phyloP scores from a whole-genome alignment of 2,113 vertebrate genomes.

The Eulacestoma nigropectus region DNA sequence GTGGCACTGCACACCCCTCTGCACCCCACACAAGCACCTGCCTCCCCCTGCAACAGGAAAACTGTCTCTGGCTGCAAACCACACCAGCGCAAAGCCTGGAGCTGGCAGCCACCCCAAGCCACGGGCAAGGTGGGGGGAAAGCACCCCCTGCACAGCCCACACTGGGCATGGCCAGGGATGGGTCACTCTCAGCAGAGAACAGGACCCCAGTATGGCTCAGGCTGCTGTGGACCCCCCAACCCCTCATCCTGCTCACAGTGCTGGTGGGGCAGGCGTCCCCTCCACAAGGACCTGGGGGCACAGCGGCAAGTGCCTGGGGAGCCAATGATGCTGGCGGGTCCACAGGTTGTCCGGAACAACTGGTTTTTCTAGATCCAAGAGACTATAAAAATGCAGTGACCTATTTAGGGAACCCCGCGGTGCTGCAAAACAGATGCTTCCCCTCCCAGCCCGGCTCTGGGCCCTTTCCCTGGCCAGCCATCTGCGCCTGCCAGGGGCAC shows the following conservation, averaged over 20 bases:
- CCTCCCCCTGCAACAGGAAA: background rate
- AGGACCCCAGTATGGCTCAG: rapidly evolving
- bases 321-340: background rate
- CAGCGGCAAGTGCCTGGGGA: rapidly evolving
- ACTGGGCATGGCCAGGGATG: rapidly evolving
- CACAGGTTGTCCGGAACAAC: background rate
- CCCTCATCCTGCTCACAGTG: background rate
- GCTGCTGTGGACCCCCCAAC: rapidly evolving
- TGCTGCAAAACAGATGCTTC: background rate
- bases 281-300: rapidly evolving
- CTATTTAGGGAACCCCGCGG: constrained; percentile 26
- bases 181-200: background rate
- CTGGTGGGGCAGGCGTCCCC: background rate
- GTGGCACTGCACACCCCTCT: background rate
- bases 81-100: background rate
- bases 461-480: background rate
- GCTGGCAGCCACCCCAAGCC: background rate
- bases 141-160: background rate
- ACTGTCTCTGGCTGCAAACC: background rate
- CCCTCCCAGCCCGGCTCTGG: background rate
- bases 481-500: background rate
- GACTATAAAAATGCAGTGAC: constrained; percentile 46
- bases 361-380: constrained; percentile 50
- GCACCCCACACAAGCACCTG: background rate
- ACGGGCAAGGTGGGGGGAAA: background rate